These are phyloP conservation scores for Hypomecis atomaria DNA, from an alignment of 2,888 invertebrate genomes.

Conservation along the genomic window DNA sequence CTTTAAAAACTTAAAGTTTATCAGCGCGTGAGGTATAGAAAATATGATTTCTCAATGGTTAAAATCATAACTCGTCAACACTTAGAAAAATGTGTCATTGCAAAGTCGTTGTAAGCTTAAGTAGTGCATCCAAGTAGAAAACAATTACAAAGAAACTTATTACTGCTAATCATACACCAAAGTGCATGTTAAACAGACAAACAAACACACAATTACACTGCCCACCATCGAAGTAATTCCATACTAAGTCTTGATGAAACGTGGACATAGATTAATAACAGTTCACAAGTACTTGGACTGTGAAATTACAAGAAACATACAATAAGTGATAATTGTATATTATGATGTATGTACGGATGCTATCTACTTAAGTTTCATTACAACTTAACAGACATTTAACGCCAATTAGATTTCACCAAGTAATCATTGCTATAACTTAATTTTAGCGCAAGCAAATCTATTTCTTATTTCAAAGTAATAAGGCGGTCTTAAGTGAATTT, in stretches of 20 bases:
- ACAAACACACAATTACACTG: conserved; percentile 58
- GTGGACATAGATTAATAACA: conserved; percentile 36
- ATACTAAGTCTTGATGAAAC: conserved; percentile 39
- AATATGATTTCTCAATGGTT: too few relatives aligned
- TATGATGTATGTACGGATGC: conserved; percentile 68
- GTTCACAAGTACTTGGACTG: conserved; percentile 52
- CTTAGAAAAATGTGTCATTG: not conserved
- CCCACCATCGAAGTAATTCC: conserved; percentile 63
- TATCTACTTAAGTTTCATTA: conserved; percentile 79
- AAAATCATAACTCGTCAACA: too few relatives aligned
- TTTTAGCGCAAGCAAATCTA: conserved; percentile 32
- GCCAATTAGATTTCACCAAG: conserved; percentile 68
- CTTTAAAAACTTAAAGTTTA: too few relatives aligned
- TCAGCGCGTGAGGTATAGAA: too few relatives aligned
- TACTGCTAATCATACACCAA: conserved; percentile 35
- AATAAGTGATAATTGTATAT: conserved; percentile 73
- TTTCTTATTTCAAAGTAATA: conserved; percentile 42
- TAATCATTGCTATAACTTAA: conserved; percentile 37
- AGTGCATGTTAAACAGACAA: conserved; percentile 47
- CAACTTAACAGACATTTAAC: conserved; percentile 80
- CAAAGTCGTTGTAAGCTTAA: conserved; percentile 8
- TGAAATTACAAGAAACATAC: conserved; percentile 64
- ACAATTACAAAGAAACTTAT: conserved; percentile 7
- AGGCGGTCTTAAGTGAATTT: conserved; percentile 31
- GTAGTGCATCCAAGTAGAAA: conserved; percentile 29